Evolutionary conservation across 2,797 vertebrate species (phyloP).

Genomic region (Vipera ursinii): DNA sequence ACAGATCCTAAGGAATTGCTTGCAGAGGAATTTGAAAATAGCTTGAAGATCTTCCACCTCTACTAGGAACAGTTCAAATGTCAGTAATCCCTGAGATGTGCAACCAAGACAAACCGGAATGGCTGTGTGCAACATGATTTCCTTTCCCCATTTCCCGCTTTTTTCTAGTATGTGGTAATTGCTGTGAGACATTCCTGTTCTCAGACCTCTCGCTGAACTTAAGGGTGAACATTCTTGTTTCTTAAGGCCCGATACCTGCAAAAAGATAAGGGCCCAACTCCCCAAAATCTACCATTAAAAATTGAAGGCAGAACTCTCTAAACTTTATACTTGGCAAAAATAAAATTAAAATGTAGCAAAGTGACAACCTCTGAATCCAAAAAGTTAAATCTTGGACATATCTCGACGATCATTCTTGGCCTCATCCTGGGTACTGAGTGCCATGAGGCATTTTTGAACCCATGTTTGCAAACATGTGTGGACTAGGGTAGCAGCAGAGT

Average conservation of each 20-base stretch:
- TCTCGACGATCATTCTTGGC: neutral
- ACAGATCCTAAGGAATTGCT: neutral
- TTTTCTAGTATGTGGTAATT: neutral
- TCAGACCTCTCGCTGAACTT: neutral
- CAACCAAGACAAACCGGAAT: neutral
- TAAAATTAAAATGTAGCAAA: neutral
- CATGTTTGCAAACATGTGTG: neutral
- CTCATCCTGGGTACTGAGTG: neutral
- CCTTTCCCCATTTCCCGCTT: neutral
- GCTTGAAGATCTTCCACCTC: neutral
- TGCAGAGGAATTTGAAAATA: neutral
- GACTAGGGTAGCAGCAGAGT: neutral
- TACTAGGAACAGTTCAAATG: neutral
- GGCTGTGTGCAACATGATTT: neutral
- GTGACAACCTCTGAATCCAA: neutral
- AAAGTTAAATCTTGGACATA: neutral
- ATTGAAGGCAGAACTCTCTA: neutral
- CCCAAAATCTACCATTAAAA: neutral
- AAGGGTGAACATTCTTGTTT: neutral
- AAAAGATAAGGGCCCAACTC: neutral
- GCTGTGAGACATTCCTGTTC: neutral
- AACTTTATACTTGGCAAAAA: neutral
- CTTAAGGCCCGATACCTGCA: neutral
- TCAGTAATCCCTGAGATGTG: neutral
- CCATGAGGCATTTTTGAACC: neutral